Evolutionary conservation across 2,113 vertebrate species (phyloP).

Genomic region (Paedocypris sp.): DNA sequence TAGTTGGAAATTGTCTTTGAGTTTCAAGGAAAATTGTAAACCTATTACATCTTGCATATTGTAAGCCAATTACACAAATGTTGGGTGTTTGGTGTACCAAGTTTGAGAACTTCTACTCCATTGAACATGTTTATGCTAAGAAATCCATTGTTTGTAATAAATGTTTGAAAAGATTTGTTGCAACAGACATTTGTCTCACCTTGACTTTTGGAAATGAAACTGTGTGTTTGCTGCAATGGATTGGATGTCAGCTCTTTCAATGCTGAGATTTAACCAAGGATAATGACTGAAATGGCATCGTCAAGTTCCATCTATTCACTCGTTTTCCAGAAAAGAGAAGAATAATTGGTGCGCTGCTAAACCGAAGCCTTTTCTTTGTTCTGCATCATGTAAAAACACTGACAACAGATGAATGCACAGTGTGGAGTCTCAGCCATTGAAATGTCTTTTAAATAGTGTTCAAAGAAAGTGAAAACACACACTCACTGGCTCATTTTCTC

Average conservation of each 20-base stretch:
- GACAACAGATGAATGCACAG: slow-evolving; percentile 26
- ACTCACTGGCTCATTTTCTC: slow-evolving; percentile 3
- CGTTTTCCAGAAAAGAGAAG: slow-evolving; percentile 11
- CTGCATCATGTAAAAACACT: slow-evolving; percentile 13
- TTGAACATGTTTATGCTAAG: no score
- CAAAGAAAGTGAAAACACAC: slow-evolving; percentile 11
- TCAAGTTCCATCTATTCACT: slow-evolving; percentile 15
- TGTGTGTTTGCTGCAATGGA: not conserved
- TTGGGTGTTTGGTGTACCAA: no score
- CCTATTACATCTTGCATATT: no score
- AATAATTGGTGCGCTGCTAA: slow-evolving; percentile 3
- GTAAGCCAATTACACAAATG: no score
- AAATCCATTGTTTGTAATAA: no score
- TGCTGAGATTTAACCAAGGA: not conserved
- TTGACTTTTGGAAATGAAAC: no score
- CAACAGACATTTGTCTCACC: no score
- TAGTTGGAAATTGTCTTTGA: no score
- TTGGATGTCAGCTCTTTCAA: not conserved
- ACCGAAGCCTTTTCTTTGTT: slow-evolving; percentile 2
- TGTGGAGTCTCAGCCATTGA: not conserved
- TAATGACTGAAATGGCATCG: not conserved
- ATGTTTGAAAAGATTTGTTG: no score
- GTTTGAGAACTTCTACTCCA: no score
- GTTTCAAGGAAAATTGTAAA: no score
- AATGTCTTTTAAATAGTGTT: slow-evolving; percentile 23